These are phyloP conservation scores for Augiades crinisus DNA, from an alignment of 2,888 invertebrate species.

Conservation along the genomic window DNA sequence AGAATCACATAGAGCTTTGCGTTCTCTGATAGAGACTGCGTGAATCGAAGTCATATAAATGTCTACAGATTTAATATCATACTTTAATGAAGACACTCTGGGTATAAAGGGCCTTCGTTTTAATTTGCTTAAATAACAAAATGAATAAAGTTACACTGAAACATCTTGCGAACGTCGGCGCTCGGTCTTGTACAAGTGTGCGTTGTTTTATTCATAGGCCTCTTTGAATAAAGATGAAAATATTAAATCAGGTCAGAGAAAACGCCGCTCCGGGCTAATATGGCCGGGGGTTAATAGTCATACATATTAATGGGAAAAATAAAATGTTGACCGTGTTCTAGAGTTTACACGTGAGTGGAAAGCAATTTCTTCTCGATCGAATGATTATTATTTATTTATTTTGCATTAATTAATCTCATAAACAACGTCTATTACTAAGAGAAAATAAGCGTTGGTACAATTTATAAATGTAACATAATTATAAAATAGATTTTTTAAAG, in stretches of 20 bases:
- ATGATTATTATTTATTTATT: neutral
- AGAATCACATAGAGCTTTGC: too few relatives aligned
- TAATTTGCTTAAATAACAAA: slow-evolving; percentile 63
- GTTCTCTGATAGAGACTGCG: neutral
- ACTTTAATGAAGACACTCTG: slow-evolving; percentile 15
- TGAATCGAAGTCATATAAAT: slow-evolving; percentile 5
- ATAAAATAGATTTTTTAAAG: neutral
- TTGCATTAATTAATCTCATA: too few relatives aligned
- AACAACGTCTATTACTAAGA: too few relatives aligned
- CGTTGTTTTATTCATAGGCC: slow-evolving; percentile 75
- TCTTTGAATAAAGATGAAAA: slow-evolving; percentile 80
- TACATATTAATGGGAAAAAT: slow-evolving; percentile 69
- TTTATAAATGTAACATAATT: too few relatives aligned
- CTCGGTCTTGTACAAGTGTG: slow-evolving; percentile 50
- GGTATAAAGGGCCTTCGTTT: slow-evolving; percentile 43
- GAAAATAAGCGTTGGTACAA: too few relatives aligned
- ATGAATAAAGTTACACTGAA: slow-evolving; percentile 60
- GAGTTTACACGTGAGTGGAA: slow-evolving; percentile 6
- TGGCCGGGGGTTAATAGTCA: slow-evolving; percentile 66
- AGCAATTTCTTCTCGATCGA: neutral
- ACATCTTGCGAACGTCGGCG: slow-evolving; percentile 55
- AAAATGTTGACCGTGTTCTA: slow-evolving; percentile 45
- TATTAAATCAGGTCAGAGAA: slow-evolving; percentile 68
- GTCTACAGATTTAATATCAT: slow-evolving; percentile 8
- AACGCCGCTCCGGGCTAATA: slow-evolving; percentile 62